phyloP scores from a whole-genome alignment of 37 sponge, comb jelly and placozoan genomes.

The Hexactinellida sp. region DNA sequence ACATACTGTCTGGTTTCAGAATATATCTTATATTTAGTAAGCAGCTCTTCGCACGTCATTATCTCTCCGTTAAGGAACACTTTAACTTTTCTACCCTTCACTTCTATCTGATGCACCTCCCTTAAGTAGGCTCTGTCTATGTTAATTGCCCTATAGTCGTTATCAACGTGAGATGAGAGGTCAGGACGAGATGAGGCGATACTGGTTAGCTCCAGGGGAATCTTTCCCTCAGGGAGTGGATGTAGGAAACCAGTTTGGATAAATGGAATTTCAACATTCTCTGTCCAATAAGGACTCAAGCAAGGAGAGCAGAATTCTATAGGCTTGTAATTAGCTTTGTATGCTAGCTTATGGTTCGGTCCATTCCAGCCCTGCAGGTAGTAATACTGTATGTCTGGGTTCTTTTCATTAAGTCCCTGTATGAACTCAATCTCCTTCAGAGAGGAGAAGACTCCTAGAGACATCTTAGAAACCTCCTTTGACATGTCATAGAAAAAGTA shows the following conservation, averaged over 20 bases:
- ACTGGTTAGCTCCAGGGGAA: not conserved
- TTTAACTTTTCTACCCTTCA: not conserved
- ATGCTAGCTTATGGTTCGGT: conserved; percentile 58
- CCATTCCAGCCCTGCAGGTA: conserved; percentile 79
- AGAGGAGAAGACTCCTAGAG: conserved; percentile 82
- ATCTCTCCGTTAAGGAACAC: not conserved
- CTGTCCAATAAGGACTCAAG: conserved; percentile 44
- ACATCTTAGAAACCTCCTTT: conserved; percentile 56
- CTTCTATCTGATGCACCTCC: not conserved
- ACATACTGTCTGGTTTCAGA: not conserved
- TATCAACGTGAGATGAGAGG: not conserved
- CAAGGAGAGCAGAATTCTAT: conserved; percentile 70
- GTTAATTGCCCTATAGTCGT: not conserved
- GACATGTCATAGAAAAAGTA: conserved; percentile 79
- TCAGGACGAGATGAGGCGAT: not conserved
- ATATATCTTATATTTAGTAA: not conserved
- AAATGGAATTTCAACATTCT: conserved; percentile 18
- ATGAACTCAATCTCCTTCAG: conserved; percentile 75
- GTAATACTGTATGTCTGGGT: conserved; percentile 57
- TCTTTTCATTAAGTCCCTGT: conserved; percentile 23
- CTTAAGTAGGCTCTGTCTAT: not conserved
- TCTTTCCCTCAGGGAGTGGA: not conserved
- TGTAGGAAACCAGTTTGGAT: not conserved
- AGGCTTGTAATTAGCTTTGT: conserved; percentile 78
- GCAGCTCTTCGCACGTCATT: not conserved